Base-by-base conservation (phyloP, 1,140 invertebrate species). In the Drosophila tani region DNA sequence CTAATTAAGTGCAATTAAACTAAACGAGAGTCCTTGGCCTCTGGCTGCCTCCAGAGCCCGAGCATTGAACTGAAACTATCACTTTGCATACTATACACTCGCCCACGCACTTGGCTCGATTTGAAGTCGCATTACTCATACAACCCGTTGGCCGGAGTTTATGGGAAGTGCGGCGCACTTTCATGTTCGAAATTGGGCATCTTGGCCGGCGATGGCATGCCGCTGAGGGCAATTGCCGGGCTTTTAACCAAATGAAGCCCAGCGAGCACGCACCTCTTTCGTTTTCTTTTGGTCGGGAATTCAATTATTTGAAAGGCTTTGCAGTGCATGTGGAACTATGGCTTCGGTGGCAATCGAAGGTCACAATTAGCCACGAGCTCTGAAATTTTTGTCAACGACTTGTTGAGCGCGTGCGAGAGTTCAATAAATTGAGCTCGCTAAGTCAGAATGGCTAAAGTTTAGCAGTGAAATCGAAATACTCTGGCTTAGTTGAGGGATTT, bases 1-100 rank as follows among this genome's bases (percentile, higher is more conserved):
- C 74, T 79, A 86, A 88, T 87, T 86, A 67, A 82, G 62, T 87
- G 70, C 59, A 85, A 86, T 82, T 75, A 79, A 82, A 60, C 49
- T 35, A 71, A 75, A 62, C 40, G 40, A 47, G 58, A 69, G 70
- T 82, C 75, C 62, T 87, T 73, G 71, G 43, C 76, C 75, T 77
- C 40, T 56, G 8, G n/a, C 40, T 47, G 41, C 29, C n/a, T 9
- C 21, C 27, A 19, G n/a, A 29, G 14, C 9, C n/a, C 49, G 70
- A 51, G 14, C 78, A 75, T 53, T 90, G 84, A 87, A 88, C 84
- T 67, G 17, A 77, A 53, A 9, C 29, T 43, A 45, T 66, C 53
- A 53, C 27, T 55, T 64, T 40, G 43, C 58, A 67, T 82, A 67
- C 38, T 51, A 58, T 58, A 40, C 12, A 46, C 40, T 38, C 21